Evolutionary conservation across 2,113 vertebrate genomes (phyloP).

Genomic region (Brevimyrus niger): DNA sequence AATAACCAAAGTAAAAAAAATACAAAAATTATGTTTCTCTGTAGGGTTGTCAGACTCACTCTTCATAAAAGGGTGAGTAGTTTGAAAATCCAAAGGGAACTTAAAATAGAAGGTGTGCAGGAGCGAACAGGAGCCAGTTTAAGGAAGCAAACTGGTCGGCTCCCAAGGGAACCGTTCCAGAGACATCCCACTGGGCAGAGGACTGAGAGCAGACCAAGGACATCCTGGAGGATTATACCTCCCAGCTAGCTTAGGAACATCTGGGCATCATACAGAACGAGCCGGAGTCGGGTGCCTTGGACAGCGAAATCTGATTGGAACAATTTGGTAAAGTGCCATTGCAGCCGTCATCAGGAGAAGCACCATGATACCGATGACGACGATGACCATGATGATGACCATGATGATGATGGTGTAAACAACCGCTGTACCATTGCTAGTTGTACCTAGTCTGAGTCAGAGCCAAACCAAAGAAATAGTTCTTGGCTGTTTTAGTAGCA

Average conservation of each 20-base stretch:
- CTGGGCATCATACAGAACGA: neutral
- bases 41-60: neutral
- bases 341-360: neutral
- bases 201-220: neutral
- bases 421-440: neutral
- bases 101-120: neutral
- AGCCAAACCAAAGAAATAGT: conserved; percentile 20
- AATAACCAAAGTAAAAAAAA: neutral
- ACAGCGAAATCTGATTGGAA: neutral
- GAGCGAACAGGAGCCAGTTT: neutral
- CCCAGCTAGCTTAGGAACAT: neutral
- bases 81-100: neutral
- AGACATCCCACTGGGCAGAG: neutral
- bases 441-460: neutral
- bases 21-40: neutral
- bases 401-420: neutral
- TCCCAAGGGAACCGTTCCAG: neutral
- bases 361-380: neutral
- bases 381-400: no score
- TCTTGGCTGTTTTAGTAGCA: conserved; percentile 9
- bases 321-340: neutral
- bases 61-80: neutral
- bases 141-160: neutral
- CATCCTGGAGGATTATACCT: neutral
- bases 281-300: neutral